Base-by-base conservation (phyloP, 2,113 vertebrate genomes). In the Crotalus helleri region DNA sequence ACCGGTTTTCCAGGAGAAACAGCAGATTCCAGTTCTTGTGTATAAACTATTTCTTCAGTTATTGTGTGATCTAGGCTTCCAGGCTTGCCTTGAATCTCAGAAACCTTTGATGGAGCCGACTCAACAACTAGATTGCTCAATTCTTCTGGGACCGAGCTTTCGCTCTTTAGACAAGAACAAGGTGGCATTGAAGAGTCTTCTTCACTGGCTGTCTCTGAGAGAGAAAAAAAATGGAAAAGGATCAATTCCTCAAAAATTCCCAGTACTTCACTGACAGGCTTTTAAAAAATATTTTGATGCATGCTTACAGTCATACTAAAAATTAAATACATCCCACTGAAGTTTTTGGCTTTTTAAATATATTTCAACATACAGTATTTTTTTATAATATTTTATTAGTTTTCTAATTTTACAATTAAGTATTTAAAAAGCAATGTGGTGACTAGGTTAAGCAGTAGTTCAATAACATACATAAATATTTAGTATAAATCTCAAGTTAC, bases 11-110 rank as follows among this genome's bases (percentile, higher is more conserved):
- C 95, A 51, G 97, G 96, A 0, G 95, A 97, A 59, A 97, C 90
- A 94, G 96, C 94, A 51, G 98, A 98, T 39, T 98, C 97, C 93
- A 98, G 98, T 86, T 99, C 97, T 93, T 98, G 98, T 90, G 98
- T 98, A 96, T 97, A 98, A 94, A 94, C 81, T 33, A 97, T 95
- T 93, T 98, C 98, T 94, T 96, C 97, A 53, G 96, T 96, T 94
- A 96, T 10, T 64, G 95, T 74, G 23, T 93, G 97, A 92, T 97
- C 97, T 93, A 97, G 96, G 94, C 93, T 98, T 94, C 93, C 97
- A 58, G 85, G 95, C 94, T 94, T 95, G 5, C 55, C 69, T 29
- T 93, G 93, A 93, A 94, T 95, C 93, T 93, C 10, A 94, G 97
- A 93, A 81, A 87, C 49, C 49, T 97, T 97, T 51, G 97, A 98